Conservation (phyloP, 64 coral and sea anemone genomes). For the Stichodactyla mertensii region DNA sequence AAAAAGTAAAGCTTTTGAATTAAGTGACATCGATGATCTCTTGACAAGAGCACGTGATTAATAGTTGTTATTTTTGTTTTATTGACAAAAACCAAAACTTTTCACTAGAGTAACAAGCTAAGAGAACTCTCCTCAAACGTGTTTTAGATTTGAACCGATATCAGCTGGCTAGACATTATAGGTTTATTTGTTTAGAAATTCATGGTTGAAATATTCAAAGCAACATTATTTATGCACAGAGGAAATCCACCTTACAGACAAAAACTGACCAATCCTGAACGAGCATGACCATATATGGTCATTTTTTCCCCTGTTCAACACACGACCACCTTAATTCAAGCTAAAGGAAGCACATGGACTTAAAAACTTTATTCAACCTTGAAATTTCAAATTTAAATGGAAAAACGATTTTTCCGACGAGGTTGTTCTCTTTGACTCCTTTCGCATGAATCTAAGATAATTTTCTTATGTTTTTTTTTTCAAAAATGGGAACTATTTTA, state of each 20-base stretch:
- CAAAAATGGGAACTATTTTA: background rate
- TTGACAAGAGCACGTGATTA: no score
- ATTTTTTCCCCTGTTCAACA: background rate
- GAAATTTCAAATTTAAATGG: background rate
- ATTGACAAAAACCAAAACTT: background rate
- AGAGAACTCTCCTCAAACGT: background rate
- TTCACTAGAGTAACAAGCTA: background rate
- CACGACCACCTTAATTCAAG: constrained; percentile 6
- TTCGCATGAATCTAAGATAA: background rate
- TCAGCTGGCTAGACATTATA: background rate
- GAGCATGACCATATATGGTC: constrained; percentile 24
- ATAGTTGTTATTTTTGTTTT: background rate
- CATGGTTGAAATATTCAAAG: background rate
- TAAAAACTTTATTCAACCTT: background rate
- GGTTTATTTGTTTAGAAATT: constrained; percentile 14
- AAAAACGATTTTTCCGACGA: background rate
- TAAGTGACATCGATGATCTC: no score
- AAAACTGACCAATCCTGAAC: constrained; percentile 20
- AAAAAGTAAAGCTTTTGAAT: no score
- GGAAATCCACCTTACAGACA: constrained; percentile 13
- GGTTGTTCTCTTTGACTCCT: background rate
- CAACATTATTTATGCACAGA: constrained; percentile 11
- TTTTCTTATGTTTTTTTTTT: background rate
- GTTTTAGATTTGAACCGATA: background rate
- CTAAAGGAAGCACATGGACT: constrained; percentile 3